Base-by-base conservation (phyloP, 2,888 invertebrate species). In the Heliothis peltigera region DNA sequence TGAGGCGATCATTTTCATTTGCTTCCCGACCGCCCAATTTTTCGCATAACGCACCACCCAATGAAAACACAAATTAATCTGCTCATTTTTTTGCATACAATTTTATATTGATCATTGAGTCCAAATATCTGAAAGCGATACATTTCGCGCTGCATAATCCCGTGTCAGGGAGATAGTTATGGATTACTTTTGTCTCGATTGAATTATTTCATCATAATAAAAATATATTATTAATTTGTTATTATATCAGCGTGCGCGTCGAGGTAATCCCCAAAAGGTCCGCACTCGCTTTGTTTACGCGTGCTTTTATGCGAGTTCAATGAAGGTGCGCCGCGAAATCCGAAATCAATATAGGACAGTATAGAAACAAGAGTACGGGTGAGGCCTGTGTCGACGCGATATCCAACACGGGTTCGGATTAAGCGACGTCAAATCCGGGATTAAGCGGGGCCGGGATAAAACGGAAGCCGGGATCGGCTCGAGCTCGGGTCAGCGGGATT, bases 381-480 rank as follows among this genome's bases (percentile, higher is more conserved):
- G 90, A 89, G 88, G 90, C 89, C 91, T 94, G 94, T 94, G 94
- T 92, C 92, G 94, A 92, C 95, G 96, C 95, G 96, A 96, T 95
- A 95, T 95, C 95, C 95, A 95, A 96, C 96, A 95, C 95, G 96
- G 96, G 96, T 95, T 88, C 94, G 95, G 96, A 96, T 96, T 96
- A 96, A 95, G 94, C 92, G 93, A 95, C 95, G 95, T 92, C 92
- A 93, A 95, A 95, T 95, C 95, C 93, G 85, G 95, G 95, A 95
- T 95, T 95, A 95, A 94, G 86, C 89, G 87, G 86, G 89, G 79
- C 90, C 86, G 89, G 94, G 93, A 93, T 93, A 94, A 93, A 93
- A 86, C 90, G 88, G 85, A 88, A 88, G 85, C 87, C 85, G 89
- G 92, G 91, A 90, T 90, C 91, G 89, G 87, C 89, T 87, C 86